Percentiles rank a stretch among this genome's conserved stretches.
phyloP scores from a whole-genome alignment of 1,140 invertebrate genomes.

The Drosophila auraria region DNA sequence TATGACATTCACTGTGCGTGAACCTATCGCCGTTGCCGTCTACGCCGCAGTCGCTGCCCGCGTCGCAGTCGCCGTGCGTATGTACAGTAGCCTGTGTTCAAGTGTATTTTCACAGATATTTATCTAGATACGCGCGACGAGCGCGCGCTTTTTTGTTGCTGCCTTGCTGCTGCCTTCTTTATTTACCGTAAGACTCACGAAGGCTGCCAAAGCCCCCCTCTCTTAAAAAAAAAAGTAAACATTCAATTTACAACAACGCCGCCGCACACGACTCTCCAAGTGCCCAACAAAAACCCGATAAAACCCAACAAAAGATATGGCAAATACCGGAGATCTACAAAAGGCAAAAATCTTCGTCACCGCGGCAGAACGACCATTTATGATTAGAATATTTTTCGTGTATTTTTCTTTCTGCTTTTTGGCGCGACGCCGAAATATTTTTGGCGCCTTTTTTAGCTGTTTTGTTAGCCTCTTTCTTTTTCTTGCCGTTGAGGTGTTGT shows the following conservation, averaged over 20 bases:
- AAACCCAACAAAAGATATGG: constrained; percentile 17
- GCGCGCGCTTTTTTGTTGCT: constrained; percentile 39
- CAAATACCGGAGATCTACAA: constrained; percentile 34
- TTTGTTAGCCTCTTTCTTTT: constrained; percentile 6
- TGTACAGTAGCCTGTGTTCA: constrained; percentile 75
- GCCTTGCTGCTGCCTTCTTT: constrained; percentile 19
- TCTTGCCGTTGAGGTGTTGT: background rate
- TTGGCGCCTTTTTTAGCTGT: constrained; percentile 60
- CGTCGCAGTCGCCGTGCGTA: constrained; percentile 57
- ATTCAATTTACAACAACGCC: constrained; percentile 36
- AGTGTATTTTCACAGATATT: constrained; percentile 79
- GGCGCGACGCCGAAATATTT: constrained; percentile 47
- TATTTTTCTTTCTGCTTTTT: constrained; percentile 36
- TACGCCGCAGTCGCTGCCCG: constrained; percentile 3
- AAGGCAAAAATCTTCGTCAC: constrained; percentile 36
- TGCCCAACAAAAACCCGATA: constrained; percentile 27
- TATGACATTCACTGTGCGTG: constrained; percentile 21
- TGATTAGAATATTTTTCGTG: constrained; percentile 58
- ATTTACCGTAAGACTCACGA: constrained; percentile 67
- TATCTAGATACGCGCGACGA: constrained; percentile 77
- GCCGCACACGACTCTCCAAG: constrained; percentile 59
- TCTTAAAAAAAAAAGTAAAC: constrained; percentile 33
- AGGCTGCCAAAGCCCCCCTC: constrained; percentile 37
- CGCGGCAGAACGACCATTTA: constrained; percentile 50
- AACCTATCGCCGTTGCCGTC: constrained; percentile 1